Percentiles rank a stretch among this genome's conserved stretches.
phyloP scores from a whole-genome alignment of 2,888 invertebrate genomes.

The Aleiodes leptofemur region DNA sequence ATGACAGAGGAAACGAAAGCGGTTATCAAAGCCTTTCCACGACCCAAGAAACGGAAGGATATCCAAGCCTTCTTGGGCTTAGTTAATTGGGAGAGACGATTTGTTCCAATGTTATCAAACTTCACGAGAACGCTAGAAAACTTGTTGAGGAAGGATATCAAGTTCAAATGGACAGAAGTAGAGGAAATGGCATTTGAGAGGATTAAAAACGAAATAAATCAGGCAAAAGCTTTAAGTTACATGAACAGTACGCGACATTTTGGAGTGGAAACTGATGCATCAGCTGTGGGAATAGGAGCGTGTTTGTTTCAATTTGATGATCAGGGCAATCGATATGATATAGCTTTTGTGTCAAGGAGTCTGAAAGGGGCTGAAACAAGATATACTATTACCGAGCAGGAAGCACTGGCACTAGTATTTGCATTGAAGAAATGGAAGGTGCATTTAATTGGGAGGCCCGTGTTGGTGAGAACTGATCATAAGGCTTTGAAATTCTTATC shows the following conservation, averaged over 20 bases:
- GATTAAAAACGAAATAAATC: constrained; percentile 46
- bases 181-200: constrained; percentile 52
- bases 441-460: constrained; percentile 11
- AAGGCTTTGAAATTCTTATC: constrained; percentile 14
- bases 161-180: constrained; percentile 47
- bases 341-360: constrained; percentile 34
- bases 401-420: constrained; percentile 38
- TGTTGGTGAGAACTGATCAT: constrained; percentile 19
- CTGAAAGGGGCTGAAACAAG: constrained; percentile 35
- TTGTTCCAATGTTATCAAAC: constrained; percentile 59
- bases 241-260: constrained; percentile 6
- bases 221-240: constrained; percentile 42
- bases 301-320: constrained; percentile 23
- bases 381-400: constrained; percentile 35
- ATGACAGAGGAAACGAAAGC: constrained; percentile 55
- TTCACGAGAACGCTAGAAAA: constrained; percentile 54
- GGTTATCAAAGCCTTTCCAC: constrained; percentile 55
- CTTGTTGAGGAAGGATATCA: constrained; percentile 54
- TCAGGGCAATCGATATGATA: background rate
- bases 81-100: constrained; percentile 60
- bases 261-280: constrained; percentile 23
- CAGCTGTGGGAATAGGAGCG: constrained; percentile 2
- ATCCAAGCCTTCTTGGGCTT: constrained; percentile 36
- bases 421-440: constrained; percentile 32
- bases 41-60: constrained; percentile 57